Percentiles rank a stretch among this genome's conserved stretches.
Conservation (phyloP, 2,888 invertebrate genomes). For the Cynaeus angustus region DNA sequence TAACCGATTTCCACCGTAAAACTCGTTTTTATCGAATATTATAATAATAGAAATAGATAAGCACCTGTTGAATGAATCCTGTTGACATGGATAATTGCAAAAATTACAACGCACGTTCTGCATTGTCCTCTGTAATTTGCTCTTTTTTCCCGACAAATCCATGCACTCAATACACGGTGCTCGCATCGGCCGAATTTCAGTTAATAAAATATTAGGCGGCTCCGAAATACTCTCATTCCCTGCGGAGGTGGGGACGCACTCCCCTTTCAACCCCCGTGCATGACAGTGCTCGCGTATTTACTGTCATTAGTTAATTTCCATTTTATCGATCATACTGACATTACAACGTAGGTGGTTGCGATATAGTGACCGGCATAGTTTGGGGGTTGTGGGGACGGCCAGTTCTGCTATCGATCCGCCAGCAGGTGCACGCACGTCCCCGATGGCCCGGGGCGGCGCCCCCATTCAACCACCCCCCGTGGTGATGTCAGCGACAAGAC, state of each 20-base stretch:
- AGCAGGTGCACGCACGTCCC: slow-evolving; percentile 66
- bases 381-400: slow-evolving; percentile 49
- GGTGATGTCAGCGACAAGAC: slow-evolving; percentile 1
- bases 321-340: slow-evolving; percentile 56
- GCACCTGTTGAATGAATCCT: slow-evolving; percentile 44
- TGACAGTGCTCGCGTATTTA: slow-evolving; percentile 41
- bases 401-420: slow-evolving; percentile 61
- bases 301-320: slow-evolving; percentile 57
- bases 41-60: slow-evolving; percentile 45
- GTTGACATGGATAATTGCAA: slow-evolving; percentile 28
- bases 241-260: background rate
- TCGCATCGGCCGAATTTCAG: background rate
- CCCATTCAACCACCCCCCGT: slow-evolving; percentile 50
- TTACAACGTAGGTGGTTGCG: slow-evolving; percentile 47
- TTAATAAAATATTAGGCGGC: background rate
- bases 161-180: background rate
- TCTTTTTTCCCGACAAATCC: too few species aligned
- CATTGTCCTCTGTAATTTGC: slow-evolving; percentile 4
- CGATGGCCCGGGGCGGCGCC: slow-evolving; percentile 61
- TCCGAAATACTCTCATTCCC: slow-evolving; percentile 1
- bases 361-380: slow-evolving; percentile 47
- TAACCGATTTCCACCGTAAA: slow-evolving; percentile 35
- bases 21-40: slow-evolving; percentile 23
- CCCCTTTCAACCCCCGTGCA: slow-evolving; percentile 7
- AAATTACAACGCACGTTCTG: slow-evolving; percentile 8